Evolutionary conservation across 2,797 vertebrate genomes (phyloP).

Genomic region (Sebastolobus alascanus): DNA sequence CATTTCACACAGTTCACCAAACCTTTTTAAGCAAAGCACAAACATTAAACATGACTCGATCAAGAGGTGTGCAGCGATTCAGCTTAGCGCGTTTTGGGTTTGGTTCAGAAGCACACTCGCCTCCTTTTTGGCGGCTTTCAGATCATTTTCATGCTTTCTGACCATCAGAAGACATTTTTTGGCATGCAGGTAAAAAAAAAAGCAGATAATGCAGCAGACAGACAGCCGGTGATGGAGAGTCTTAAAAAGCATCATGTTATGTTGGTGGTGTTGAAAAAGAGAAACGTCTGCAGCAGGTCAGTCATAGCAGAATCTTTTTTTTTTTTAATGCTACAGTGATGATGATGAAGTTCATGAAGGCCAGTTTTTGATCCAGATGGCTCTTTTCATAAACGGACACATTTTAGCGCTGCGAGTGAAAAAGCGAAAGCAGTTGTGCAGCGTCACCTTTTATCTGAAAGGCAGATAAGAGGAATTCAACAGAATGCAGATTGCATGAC

Average conservation of each 20-base stretch:
- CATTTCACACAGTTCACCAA: constrained; percentile 39
- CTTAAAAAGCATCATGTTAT: constrained; percentile 46
- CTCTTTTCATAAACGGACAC: constrained; percentile 3
- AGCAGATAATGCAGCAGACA: constrained; percentile 83
- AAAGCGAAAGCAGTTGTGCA: constrained; percentile 57
- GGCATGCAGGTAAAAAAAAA: constrained; percentile 86
- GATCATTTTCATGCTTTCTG: constrained; percentile 78
- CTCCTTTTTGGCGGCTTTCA: constrained; percentile 36
- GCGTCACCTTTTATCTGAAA: constrained; percentile 68
- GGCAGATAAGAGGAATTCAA: constrained; percentile 68
- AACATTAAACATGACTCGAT: constrained; percentile 83
- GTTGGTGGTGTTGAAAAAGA: constrained; percentile 35
- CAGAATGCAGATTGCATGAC: constrained; percentile 63
- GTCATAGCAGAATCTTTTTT: constrained; percentile 16
- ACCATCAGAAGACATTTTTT: constrained; percentile 79
- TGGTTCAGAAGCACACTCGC: constrained; percentile 71
- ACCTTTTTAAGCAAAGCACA: constrained; percentile 76
- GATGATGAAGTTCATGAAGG: not conserved
- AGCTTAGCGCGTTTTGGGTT: constrained; percentile 69
- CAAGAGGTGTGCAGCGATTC: constrained; percentile 88
- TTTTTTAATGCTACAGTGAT: constrained; percentile 13
- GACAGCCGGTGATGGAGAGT: constrained; percentile 57
- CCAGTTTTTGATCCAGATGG: not conserved
- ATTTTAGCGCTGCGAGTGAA: constrained; percentile 36
- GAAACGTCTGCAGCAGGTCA: constrained; percentile 46